phyloP scores from a whole-genome alignment of 2,888 invertebrate genomes.

The Drosophila kanekoi region DNA sequence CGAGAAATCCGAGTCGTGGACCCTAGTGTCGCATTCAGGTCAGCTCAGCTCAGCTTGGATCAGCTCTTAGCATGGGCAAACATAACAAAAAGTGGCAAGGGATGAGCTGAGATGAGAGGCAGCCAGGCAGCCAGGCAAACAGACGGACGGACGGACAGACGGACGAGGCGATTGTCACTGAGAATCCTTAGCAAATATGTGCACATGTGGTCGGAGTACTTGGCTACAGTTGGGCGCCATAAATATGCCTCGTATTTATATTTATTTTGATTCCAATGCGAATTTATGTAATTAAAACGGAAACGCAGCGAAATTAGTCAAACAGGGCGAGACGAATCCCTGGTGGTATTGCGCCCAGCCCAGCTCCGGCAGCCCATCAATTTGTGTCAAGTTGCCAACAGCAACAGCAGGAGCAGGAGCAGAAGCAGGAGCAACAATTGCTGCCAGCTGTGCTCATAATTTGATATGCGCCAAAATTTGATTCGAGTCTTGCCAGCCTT shows the following conservation, averaged over 20 bases:
- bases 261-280: constrained; percentile 59
- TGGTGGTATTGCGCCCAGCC: constrained; percentile 61
- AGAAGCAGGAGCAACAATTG: constrained; percentile 58
- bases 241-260: constrained; percentile 32
- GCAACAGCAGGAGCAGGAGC: constrained; percentile 26
- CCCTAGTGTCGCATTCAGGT: constrained; percentile 46
- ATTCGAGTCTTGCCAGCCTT: constrained; percentile 73
- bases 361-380: constrained; percentile 45
- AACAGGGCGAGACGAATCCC: constrained; percentile 49
- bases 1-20: constrained; percentile 54
- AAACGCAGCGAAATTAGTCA: constrained; percentile 57
- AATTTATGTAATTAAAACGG: constrained; percentile 69
- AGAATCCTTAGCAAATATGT: constrained; percentile 19
- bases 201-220: constrained; percentile 5
- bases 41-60: constrained; percentile 25
- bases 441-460: constrained; percentile 78
- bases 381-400: constrained; percentile 67
- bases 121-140: background rate
- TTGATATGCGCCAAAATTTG: constrained; percentile 76
- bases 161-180: background rate
- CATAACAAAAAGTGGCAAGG: constrained; percentile 7
- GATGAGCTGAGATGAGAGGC: constrained; percentile 7
- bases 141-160: no score
- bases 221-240: constrained; percentile 5
- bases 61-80: constrained; percentile 26